Base-by-base conservation (phyloP, 2,113 vertebrate species). In the Arothron firmamentum region DNA sequence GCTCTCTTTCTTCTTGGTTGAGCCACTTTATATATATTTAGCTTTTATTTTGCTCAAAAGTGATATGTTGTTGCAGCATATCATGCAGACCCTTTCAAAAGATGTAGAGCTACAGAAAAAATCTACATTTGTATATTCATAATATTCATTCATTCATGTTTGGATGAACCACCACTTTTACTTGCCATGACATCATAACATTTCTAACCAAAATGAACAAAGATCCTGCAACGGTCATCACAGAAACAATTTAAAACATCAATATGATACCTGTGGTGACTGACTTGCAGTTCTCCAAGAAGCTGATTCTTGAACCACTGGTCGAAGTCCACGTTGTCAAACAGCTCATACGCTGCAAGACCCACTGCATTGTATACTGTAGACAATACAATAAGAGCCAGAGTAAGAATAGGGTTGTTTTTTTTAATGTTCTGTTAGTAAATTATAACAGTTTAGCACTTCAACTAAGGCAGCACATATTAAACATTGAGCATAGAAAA, bases 311-410 rank as follows among this genome's bases (percentile, higher is more conserved):
- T 95, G 91, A 99, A 99, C 96, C 96, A 99, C 68, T 94, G 93
- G 90, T 97, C 95, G 85, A 98, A 99, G 89, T 98, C 96, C 89
- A 99, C 94, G 57, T 92, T 97, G 87, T 99, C 97, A 87, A 98
- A 99, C 1, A 99, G 90, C 68, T 99, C 96, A 81, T 94, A 98
- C 28, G 97, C 96, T 48, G 96, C 94, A 70, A 99, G 88, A 72
- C 97, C 97, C 80, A 98, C 91, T 0, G 96, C 96, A 85, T 98
- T 99, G 88, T 97, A 98, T 21, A 98, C 96, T 99, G 78, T 8
- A 51, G 45, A 75, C 54, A 80, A 77, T 83, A 72, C 15, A 72
- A 49, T 4, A 14, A 64, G 16, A 34, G 34, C 2, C 13, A 42
- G 0, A 41, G 16, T 51, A n/a, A 70, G 15, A 54, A 56, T 56